These are phyloP conservation scores for Misgurnus anguillicaudatus DNA, from an alignment of 2,113 vertebrate species.

Conservation along the genomic window DNA sequence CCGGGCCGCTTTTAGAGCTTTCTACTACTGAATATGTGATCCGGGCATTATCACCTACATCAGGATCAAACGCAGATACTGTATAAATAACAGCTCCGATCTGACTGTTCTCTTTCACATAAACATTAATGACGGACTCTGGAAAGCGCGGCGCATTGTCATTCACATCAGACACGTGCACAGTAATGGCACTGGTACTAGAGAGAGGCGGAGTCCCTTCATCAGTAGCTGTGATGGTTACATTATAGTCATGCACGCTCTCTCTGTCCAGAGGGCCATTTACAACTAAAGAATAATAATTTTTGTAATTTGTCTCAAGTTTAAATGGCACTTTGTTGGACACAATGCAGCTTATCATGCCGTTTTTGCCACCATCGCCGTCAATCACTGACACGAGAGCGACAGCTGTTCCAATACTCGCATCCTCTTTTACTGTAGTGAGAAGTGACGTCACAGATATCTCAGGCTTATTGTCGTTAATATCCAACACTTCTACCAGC, in stretches of 20 bases:
- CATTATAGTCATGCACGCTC: conserved; percentile 47
- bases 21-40: conserved; percentile 64
- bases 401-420: conserved; percentile 69
- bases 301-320: conserved; percentile 57
- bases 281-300: conserved; percentile 60
- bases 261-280: conserved; percentile 67
- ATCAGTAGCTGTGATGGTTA: conserved; percentile 63
- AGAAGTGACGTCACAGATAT: conserved; percentile 73
- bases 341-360: conserved; percentile 56
- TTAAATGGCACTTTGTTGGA: conserved; percentile 51
- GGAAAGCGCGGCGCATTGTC: conserved; percentile 59
- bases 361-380: conserved; percentile 70
- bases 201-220: conserved; percentile 60
- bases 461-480: conserved; percentile 83
- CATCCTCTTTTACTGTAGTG: conserved; percentile 70
- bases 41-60: conserved; percentile 62
- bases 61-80: conserved; percentile 64
- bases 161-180: conserved; percentile 65
- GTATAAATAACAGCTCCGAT: conserved; percentile 64
- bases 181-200: conserved; percentile 50
- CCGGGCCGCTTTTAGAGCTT: conserved; percentile 34
- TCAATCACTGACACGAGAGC: conserved; percentile 76
- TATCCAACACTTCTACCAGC: conserved; percentile 74
- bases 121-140: conserved; percentile 63
- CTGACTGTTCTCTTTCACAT: conserved; percentile 76